phyloP scores from a whole-genome alignment of 2,113 vertebrate genomes.

The Romanogobio albipinnatus region DNA sequence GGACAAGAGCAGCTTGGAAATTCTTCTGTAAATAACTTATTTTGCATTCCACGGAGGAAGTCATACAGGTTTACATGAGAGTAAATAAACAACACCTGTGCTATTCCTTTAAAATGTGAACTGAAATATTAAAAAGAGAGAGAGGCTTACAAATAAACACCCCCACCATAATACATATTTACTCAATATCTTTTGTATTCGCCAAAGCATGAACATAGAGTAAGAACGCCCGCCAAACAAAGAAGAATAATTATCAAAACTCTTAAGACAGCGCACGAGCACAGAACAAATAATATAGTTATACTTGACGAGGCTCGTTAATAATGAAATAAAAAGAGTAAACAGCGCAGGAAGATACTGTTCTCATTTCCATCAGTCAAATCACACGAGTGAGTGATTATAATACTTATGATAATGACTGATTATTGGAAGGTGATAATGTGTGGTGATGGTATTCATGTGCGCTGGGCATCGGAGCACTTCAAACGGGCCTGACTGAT shows the following conservation, averaged over 20 bases:
- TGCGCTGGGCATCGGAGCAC: conserved; percentile 49
- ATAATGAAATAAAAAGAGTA: conserved; percentile 46
- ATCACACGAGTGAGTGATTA: conserved; percentile 45
- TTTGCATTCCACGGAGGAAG: neutral
- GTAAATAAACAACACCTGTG: neutral
- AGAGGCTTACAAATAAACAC: neutral
- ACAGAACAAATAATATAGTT: conserved; percentile 25
- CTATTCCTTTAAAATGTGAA: neutral
- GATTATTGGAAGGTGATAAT: conserved; percentile 40
- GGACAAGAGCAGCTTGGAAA: neutral
- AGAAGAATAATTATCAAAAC: conserved; percentile 11
- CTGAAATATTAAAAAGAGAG: neutral
- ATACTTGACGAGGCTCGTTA: conserved; percentile 11
- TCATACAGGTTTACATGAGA: neutral
- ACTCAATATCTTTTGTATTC: neutral
- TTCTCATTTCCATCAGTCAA: conserved; percentile 42
- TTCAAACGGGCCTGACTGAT: conserved; percentile 40
- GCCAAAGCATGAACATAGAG: neutral
- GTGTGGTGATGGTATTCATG: conserved; percentile 41
- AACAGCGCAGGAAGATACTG: conserved; percentile 26
- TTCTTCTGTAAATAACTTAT: neutral
- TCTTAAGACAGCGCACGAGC: neutral
- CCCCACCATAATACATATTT: neutral
- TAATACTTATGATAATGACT: conserved; percentile 46
- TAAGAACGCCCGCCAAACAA: neutral